phyloP scores from a whole-genome alignment of 2,113 vertebrate genomes.

The Corythoichthys intestinalis region DNA sequence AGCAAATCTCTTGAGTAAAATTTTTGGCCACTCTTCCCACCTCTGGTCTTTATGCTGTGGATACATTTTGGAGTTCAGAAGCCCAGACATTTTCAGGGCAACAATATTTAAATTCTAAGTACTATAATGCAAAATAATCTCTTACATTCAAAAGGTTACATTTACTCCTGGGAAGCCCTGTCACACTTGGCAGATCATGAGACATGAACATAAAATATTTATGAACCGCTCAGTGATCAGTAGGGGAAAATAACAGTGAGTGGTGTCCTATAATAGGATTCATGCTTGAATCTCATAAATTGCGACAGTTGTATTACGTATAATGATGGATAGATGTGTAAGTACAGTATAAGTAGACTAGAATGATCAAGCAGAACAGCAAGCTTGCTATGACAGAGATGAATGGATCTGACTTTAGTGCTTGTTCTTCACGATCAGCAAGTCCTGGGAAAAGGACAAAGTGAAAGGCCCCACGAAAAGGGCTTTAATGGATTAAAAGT shows the following conservation, averaged over 20 bases:
- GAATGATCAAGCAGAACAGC: conserved; percentile 27
- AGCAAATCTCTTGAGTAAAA: no score
- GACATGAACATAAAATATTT: neutral
- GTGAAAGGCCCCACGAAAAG: neutral
- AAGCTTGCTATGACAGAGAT: conserved; percentile 43
- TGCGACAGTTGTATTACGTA: neutral
- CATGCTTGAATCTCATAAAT: neutral
- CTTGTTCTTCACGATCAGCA: conserved; percentile 7
- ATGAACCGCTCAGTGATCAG: neutral
- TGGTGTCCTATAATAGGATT: neutral
- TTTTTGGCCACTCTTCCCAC: no score
- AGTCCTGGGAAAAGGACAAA: conserved; percentile 8
- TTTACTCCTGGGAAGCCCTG: conserved; percentile 19
- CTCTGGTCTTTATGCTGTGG: neutral
- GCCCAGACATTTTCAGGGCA: neutral
- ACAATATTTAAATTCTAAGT: neutral
- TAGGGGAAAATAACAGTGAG: neutral
- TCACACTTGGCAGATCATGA: neutral
- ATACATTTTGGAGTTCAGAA: neutral
- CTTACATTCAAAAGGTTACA: conserved; percentile 50
- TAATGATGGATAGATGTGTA: conserved; percentile 6
- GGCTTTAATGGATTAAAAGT: conserved; percentile 7
- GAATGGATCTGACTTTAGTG: conserved; percentile 12
- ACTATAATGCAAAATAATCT: conserved; percentile 19
- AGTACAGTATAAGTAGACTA: neutral